phyloP scores from a whole-genome alignment of 2,888 invertebrate genomes.

The Yponomeuta malinellus region DNA sequence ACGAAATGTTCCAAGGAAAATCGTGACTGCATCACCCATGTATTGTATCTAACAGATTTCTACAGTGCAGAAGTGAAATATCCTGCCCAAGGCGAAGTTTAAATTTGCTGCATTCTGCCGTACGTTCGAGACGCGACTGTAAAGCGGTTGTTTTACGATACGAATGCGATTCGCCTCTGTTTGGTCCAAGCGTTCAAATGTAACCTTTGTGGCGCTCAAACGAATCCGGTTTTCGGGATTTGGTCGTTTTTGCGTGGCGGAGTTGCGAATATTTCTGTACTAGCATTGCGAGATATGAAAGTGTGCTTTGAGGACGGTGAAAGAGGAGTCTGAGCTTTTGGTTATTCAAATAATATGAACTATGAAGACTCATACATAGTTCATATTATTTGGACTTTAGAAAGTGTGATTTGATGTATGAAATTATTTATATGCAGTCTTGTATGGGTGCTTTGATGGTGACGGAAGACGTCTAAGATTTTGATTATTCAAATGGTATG shows the following conservation, averaged over 20 bases:
- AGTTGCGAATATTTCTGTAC: background rate
- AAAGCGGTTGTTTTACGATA: conserved; percentile 6
- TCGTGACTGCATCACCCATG: no score
- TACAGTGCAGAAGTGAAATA: background rate
- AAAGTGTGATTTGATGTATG: no score
- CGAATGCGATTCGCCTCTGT: conserved; percentile 2
- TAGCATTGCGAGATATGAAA: background rate
- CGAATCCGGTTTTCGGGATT: background rate
- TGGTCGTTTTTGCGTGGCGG: background rate
- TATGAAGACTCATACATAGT: no score
- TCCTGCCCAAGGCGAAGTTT: conserved; percentile 1
- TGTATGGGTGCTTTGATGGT: no score
- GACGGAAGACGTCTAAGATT: no score
- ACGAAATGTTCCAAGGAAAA: no score
- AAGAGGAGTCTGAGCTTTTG: no score
- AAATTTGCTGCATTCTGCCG: background rate
- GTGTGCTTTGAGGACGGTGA: no score
- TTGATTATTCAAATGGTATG: no score
- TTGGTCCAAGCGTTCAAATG: conserved; percentile 4
- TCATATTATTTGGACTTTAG: no score
- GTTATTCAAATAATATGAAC: no score
- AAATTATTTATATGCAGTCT: no score
- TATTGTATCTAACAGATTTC: background rate
- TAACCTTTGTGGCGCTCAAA: background rate
- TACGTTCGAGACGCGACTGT: background rate